These are phyloP conservation scores for Oppia nitens DNA, from an alignment of 1,140 invertebrate genomes.

Conservation along the genomic window DNA sequence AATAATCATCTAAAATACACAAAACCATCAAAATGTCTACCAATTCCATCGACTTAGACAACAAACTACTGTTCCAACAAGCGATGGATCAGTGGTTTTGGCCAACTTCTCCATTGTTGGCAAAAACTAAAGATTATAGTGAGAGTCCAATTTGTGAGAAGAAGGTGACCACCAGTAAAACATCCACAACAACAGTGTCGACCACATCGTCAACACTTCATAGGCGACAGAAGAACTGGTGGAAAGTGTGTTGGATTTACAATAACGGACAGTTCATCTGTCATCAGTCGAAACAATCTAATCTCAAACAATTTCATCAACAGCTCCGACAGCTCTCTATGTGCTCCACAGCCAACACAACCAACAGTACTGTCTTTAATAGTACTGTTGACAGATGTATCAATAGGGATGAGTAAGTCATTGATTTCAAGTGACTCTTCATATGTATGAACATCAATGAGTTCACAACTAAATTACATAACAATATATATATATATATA, in stretches of 20 bases:
- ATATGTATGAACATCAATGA: no score
- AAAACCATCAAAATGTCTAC: no score
- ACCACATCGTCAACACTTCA: background rate
- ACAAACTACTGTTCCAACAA: background rate
- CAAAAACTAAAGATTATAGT: no score
- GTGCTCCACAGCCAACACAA: background rate
- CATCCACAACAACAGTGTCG: no score
- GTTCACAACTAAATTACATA: no score
- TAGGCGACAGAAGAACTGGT: background rate
- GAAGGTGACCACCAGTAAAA: no score
- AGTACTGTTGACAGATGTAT: background rate
- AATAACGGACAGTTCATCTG: background rate
- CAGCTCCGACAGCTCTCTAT: background rate
- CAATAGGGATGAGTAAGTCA: background rate
- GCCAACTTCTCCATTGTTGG: background rate
- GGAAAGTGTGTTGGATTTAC: slow-evolving; percentile 14
- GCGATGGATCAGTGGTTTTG: background rate
- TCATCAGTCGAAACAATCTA: background rate
- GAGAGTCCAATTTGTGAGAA: no score
- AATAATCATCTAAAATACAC: no score
- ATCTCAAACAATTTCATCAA: slow-evolving; percentile 1
- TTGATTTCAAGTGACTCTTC: background rate
- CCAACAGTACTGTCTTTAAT: background rate
- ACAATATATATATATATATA: no score
- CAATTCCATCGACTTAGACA: no score